Evolutionary conservation across 2,888 invertebrate genomes (phyloP).

Genomic region (Drosophila vallismaia): DNA sequence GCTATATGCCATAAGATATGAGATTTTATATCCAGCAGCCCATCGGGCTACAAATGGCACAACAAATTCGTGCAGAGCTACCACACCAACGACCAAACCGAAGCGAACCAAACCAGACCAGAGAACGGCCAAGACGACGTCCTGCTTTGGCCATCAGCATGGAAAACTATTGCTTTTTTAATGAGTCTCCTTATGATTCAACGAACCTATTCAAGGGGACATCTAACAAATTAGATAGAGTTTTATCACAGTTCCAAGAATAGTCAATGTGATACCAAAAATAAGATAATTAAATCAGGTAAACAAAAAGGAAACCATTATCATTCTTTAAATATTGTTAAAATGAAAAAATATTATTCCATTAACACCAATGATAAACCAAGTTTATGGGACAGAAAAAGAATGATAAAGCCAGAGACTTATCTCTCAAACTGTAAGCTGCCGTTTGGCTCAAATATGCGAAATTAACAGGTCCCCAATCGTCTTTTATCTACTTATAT

Average conservation of each 20-base stretch:
- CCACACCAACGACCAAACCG: slow-evolving; percentile 26
- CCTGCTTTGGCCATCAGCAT: slow-evolving; percentile 30
- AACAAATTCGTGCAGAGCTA: slow-evolving; percentile 71
- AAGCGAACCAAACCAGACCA: slow-evolving; percentile 7
- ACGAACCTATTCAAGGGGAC: slow-evolving; percentile 71
- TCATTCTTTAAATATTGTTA: background rate
- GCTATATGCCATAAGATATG: slow-evolving; percentile 72
- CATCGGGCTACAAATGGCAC: slow-evolving; percentile 43
- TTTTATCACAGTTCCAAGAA: slow-evolving; percentile 41
- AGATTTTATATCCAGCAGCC: slow-evolving; percentile 68
- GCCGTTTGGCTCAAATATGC: slow-evolving; percentile 78
- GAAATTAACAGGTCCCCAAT: slow-evolving; percentile 77
- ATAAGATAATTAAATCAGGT: background rate
- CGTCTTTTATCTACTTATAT: background rate
- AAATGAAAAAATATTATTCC: background rate
- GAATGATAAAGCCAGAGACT: slow-evolving; percentile 21
- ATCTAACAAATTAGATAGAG: slow-evolving; percentile 74
- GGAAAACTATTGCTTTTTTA: slow-evolving; percentile 55
- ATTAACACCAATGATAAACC: slow-evolving; percentile 7
- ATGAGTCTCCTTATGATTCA: slow-evolving; percentile 69
- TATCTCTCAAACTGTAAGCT: slow-evolving; percentile 70
- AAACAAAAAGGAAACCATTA: no score
- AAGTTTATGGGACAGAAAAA: slow-evolving; percentile 2
- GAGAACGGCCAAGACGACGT: slow-evolving; percentile 23
- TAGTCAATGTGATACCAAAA: slow-evolving; percentile 10